phyloP scores from a whole-genome alignment of 2,113 vertebrate genomes.

The Mobula hypostoma region DNA sequence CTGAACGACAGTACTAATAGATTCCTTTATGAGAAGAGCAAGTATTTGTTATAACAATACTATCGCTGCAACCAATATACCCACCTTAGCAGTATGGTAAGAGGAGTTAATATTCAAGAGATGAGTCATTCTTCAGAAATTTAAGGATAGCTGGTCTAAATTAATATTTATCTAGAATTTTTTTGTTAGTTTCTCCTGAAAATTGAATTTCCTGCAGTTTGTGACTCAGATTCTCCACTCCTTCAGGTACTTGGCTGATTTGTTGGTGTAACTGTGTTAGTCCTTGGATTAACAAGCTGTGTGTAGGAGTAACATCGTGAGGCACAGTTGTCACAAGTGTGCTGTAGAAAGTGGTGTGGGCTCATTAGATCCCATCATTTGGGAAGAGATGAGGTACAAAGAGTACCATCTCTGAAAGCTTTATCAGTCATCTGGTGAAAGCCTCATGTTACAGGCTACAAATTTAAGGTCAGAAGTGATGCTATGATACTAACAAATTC shows the following conservation, averaged over 20 bases:
- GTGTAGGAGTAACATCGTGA: slow-evolving; percentile 27
- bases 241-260: background rate
- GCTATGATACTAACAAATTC: background rate
- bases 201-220: background rate
- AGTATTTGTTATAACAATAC: background rate
- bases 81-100: background rate
- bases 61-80: background rate
- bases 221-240: slow-evolving; percentile 15
- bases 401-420: background rate
- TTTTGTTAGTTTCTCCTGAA: background rate
- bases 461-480: background rate
- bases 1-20: background rate
- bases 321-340: background rate
- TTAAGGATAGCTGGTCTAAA: background rate
- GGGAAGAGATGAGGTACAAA: background rate
- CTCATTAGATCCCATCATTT: background rate
- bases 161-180: background rate
- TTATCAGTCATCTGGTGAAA: background rate
- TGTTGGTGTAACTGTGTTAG: background rate
- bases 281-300: background rate
- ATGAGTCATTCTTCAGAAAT: background rate
- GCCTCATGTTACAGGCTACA: background rate
- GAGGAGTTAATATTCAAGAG: background rate
- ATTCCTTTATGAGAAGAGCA: background rate
- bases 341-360: background rate